phyloP scores from a whole-genome alignment of 2,113 vertebrate genomes.

The Phrynocephalus versicolor region DNA sequence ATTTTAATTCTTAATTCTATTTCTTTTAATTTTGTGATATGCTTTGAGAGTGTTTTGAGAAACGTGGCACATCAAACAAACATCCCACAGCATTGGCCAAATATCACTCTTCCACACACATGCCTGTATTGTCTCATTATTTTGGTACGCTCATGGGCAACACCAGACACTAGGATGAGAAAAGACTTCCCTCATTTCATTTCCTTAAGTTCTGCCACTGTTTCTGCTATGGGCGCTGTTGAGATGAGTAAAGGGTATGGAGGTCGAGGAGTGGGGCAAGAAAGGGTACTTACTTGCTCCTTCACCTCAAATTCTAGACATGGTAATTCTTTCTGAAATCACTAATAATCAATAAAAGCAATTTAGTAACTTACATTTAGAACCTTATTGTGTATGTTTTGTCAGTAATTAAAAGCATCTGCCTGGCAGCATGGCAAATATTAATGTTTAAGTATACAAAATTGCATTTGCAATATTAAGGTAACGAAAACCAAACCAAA shows the following conservation, averaged over 20 bases:
- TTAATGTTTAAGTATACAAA: not conserved
- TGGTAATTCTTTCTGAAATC: not conserved
- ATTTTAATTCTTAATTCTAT: too few species aligned
- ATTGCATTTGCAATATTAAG: not conserved
- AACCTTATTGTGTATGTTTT: not conserved
- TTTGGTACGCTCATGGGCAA: not conserved
- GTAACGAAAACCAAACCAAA: not conserved
- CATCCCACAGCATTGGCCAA: too few species aligned
- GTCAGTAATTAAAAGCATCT: not conserved
- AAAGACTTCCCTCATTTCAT: not conserved
- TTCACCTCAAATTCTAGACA: too few species aligned
- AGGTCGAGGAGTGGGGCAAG: too few species aligned
- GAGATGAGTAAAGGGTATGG: too few species aligned
- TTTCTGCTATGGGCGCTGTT: not conserved
- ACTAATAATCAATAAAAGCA: not conserved
- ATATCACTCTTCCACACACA: not conserved
- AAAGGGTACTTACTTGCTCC: too few species aligned
- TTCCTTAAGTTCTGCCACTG: not conserved
- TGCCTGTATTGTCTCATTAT: not conserved
- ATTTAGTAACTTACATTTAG: not conserved
- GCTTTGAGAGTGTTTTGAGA: too few species aligned
- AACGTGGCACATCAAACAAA: too few species aligned
- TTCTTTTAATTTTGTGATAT: too few species aligned
- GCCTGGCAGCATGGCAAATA: too few species aligned
- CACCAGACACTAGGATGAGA: not conserved